Evolutionary conservation across 1,140 invertebrate genomes (phyloP).

Genomic region (Bombyx mori): ASM3026992v2 NC_085131.1:8087001-8087500

Average conservation of each 20-base stretch:
- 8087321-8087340: conserved; percentile 19
- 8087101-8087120: conserved; percentile 83
- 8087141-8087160: conserved; percentile 89
- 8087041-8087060: conserved; percentile 80
- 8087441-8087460: conserved; percentile 54
- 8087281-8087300: conserved; percentile 78
- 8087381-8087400: conserved; percentile 69
- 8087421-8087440: conserved; percentile 64
- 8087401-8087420: conserved; percentile 65
- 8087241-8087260: too few species aligned
- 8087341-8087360: conserved; percentile 53
- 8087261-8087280: too few species aligned
- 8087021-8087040: not conserved
- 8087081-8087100: conserved; percentile 84
- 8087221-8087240: too few species aligned
- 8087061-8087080: conserved; percentile 86
- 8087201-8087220: too few species aligned
- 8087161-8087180: conserved; percentile 79
- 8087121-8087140: conserved; percentile 86
- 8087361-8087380: conserved; percentile 49
- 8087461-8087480: conserved; percentile 58
- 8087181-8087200: too few species aligned
- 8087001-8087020: too few species aligned
- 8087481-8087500: conserved; percentile 35
- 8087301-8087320: too few species aligned